Evolutionary conservation across 2,888 invertebrate genomes (phyloP).

Genomic region (Plemyria rubiginata): DNA sequence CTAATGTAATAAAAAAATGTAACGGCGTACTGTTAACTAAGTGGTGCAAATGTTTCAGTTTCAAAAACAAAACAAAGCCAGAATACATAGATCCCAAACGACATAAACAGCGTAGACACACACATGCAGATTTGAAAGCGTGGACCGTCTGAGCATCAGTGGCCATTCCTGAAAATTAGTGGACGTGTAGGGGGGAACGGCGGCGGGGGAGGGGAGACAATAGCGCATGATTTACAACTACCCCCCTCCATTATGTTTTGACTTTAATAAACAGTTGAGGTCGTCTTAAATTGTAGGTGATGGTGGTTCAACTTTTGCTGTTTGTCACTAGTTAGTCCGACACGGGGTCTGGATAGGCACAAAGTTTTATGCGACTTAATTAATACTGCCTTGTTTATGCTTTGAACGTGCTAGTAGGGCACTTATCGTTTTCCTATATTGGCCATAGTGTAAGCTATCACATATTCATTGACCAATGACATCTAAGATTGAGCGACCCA

Average conservation of each 20-base stretch:
- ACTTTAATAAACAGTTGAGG: conserved; percentile 83
- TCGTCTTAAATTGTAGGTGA: conserved; percentile 28
- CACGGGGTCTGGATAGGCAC: not conserved
- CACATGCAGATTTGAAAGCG: conserved; percentile 58
- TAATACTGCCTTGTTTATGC: too few species aligned
- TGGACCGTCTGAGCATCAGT: conserved; percentile 68
- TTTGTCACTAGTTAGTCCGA: conserved; percentile 11
- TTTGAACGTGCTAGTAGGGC: too few species aligned
- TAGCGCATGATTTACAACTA: conserved; percentile 86
- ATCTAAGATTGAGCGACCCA: too few species aligned
- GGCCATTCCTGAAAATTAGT: conserved; percentile 82
- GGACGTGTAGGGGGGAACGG: conserved; percentile 58
- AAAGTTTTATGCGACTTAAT: not conserved
- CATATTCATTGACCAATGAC: too few species aligned
- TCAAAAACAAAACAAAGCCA: conserved; percentile 17
- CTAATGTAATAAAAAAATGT: too few species aligned
- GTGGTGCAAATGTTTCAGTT: not conserved
- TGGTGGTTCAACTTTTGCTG: conserved; percentile 22
- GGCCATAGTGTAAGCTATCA: too few species aligned
- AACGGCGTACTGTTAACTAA: too few species aligned
- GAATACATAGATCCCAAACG: conserved; percentile 19
- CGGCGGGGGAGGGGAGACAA: conserved; percentile 47
- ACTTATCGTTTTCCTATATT: too few species aligned
- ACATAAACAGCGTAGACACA: conserved; percentile 19
- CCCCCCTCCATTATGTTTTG: conserved; percentile 86